phyloP scores from a whole-genome alignment of 1,140 invertebrate species.

The Apis cerana region DNA sequence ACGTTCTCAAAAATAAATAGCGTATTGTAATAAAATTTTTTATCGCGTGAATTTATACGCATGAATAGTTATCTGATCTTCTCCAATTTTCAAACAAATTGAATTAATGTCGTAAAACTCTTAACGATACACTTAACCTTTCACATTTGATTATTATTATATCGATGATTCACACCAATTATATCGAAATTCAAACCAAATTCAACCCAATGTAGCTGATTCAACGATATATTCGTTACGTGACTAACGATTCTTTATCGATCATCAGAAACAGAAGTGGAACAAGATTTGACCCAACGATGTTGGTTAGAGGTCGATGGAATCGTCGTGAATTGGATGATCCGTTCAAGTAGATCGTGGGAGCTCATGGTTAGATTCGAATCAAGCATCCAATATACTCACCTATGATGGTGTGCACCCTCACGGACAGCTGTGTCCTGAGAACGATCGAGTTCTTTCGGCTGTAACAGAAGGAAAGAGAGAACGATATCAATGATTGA shows the following conservation, averaged over 20 bases:
- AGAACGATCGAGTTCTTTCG: constrained; percentile 98
- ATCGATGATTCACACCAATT: too few species aligned
- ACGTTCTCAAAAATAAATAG: too few species aligned
- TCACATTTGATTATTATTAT: not conserved
- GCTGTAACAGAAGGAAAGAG: constrained; percentile 84
- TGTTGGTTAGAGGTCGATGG: constrained; percentile 53
- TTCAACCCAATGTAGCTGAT: not conserved
- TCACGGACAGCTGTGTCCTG: constrained; percentile 96
- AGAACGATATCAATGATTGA: constrained; percentile 74
- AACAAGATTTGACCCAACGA: constrained; percentile 55
- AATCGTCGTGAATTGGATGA: constrained; percentile 57
- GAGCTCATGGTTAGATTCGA: constrained; percentile 54
- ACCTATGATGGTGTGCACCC: constrained; percentile 99
- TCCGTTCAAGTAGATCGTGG: constrained; percentile 63
- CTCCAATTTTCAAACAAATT: too few species aligned
- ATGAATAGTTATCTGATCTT: too few species aligned
- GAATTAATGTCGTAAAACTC: too few species aligned
- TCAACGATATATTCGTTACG: not conserved
- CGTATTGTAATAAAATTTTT: too few species aligned
- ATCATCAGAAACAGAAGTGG: constrained; percentile 48
- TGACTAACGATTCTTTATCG: not conserved
- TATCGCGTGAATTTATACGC: too few species aligned
- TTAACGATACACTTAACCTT: not conserved
- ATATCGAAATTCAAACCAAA: not conserved
- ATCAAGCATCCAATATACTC: constrained; percentile 80